Evolutionary conservation across 2,113 vertebrate species (phyloP), one percentile per base, ranked within the genome.

Genomic region (Pachyramphus minor): DNA sequence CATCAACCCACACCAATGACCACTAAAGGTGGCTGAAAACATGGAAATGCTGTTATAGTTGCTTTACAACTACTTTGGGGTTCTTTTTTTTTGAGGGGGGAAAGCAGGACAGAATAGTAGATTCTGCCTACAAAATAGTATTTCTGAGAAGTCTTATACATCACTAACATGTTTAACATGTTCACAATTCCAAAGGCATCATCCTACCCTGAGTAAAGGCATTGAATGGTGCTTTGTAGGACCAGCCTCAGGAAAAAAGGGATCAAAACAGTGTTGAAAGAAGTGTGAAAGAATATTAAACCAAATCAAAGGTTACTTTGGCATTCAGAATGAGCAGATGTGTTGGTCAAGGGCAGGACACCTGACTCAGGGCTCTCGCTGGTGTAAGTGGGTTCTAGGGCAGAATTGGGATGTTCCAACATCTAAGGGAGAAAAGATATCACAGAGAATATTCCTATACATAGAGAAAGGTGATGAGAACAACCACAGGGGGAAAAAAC

Each of bases 141-240:
- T 74, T 82, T 89, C 10, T 55, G 79, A 63, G 44, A 69, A 73
- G 20, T 8, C 9, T 69, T 44, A 28, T 8, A 37, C 18, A 3
- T 14, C 44, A 23, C 21, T 47, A 41, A 2, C 25, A 8, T 2
- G 2, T 52, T 81, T 30, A 35, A 82, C 0, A 0, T 31, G 16
- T 39, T 82, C 53, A 59, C 49, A 79, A 16, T 60, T 66, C 41
- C 30, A 56, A 52, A 74, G 60, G 6, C 3, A 3, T 68, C 25
- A 31, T 56, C 33, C 53, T 55, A 18, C 60, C 35, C 60, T 75
- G 35, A 66, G n/a, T 47, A 31, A 52, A 83, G 27, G 72, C 60
- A 60, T 8, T 42, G 45, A n/a, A 42, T 2, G 1, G 33, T 39
- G 24, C 27, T 55, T 78, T 6, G 7, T 50, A 3, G 50, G 45